These are phyloP conservation scores for Melanitta fusca DNA, from an alignment of 2,797 vertebrate genomes.

Conservation along the genomic window DNA sequence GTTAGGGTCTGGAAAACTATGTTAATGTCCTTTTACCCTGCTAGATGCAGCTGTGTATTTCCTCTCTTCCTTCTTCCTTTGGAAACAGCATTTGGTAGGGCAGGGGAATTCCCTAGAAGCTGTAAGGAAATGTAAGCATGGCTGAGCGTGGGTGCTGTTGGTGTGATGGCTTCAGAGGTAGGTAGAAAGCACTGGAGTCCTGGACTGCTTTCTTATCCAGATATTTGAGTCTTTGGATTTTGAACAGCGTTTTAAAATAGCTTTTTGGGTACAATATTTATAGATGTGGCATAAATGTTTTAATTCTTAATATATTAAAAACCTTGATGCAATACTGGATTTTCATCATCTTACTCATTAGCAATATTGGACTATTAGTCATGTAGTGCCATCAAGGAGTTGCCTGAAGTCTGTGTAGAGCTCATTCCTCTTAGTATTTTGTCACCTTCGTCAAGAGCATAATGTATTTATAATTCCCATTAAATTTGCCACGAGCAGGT, in stretches of 20 bases:
- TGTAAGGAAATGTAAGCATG: neutral
- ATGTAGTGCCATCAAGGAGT: constrained; percentile 1
- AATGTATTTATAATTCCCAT: neutral
- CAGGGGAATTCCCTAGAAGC: neutral
- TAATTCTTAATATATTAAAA: constrained; percentile 3
- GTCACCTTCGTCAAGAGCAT: neutral
- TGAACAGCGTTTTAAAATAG: neutral
- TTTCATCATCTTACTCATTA: constrained; percentile 44
- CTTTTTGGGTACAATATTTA: neutral
- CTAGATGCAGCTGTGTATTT: neutral
- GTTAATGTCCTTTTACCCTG: neutral
- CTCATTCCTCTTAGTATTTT: constrained; percentile 26
- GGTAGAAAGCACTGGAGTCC: neutral
- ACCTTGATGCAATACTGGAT: neutral
- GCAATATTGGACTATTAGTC: constrained; percentile 28
- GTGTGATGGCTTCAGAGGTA: neutral
- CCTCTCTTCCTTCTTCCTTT: neutral
- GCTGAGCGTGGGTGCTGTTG: neutral
- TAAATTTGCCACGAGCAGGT: neutral
- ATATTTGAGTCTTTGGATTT: neutral
- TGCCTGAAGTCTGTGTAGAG: constrained; percentile 17
- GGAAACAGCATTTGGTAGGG: neutral
- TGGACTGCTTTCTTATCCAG: neutral
- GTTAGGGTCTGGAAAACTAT: neutral
- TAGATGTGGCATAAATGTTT: neutral